Conservation (phyloP, 2,797 vertebrate genomes). For the Sternarchorhynchus goeldii region DNA sequence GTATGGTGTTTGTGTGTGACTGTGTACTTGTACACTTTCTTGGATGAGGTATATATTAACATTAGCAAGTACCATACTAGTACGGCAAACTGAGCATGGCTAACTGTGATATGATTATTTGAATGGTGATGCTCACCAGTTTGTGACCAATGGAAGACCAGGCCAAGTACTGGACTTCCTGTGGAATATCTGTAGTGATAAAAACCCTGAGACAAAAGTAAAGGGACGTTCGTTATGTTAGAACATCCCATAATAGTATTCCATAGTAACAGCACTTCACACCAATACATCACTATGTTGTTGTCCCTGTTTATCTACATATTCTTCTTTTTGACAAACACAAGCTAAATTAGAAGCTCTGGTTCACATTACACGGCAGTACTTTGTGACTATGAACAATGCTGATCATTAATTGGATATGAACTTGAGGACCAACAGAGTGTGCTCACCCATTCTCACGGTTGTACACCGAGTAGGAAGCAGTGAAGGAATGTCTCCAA, state of each 20-base stretch:
- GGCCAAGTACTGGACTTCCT: constrained; percentile 84
- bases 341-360: no score
- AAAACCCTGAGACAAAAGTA: constrained; percentile 71
- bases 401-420: not conserved
- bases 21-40: no score
- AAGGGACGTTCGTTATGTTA: constrained; percentile 8
- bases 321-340: no score
- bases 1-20: no score
- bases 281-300: no score
- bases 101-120: not conserved
- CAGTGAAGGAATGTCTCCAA: constrained; percentile 92
- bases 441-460: constrained; percentile 72
- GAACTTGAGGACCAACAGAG: not conserved
- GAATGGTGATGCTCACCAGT: constrained; percentile 78
- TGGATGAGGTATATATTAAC: no score
- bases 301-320: no score
- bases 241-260: not conserved
- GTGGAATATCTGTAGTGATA: constrained; percentile 76
- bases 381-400: not conserved
- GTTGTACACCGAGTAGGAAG: constrained; percentile 86
- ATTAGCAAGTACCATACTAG: no score
- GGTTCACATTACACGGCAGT: no score
- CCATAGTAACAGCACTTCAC: not conserved
- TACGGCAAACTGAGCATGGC: no score
- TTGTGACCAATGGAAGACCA: constrained; percentile 90